Evolutionary conservation across 2,113 vertebrate genomes (phyloP), one percentile per base, ranked within the genome.

Genomic region (Eulemur macaco): DNA sequence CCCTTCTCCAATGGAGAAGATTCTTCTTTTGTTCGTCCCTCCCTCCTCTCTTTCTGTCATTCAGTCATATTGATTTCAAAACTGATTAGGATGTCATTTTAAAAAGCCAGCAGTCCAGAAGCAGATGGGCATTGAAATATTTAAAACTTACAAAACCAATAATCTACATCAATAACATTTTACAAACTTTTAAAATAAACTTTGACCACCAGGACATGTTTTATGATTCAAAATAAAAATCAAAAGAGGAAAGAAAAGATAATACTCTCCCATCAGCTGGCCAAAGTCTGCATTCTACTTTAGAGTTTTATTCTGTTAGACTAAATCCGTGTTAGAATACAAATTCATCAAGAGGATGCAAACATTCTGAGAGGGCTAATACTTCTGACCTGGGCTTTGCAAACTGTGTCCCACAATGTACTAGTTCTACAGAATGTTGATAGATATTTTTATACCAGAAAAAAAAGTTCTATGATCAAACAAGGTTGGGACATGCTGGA

Each of bases 151-250:
- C 5, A 80, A 86, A 90, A 97, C 54, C 14, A 78, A 71, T 69
- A 47, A 74, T 78, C 54, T n/a, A 83, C 7, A 17, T 25, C 31
- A 76, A 86, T 83, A 85, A 86, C 29, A 60, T 91, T 81, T 85
- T 80, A 69, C 76, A 93, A 92, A 63, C 18, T 25, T 69, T 73
- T 21, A 76, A 88, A 92, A 88, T 83, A 93, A 84, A 8, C 58
- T 52, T 68, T 71, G 58, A 42, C 42, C 84, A 69, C 7, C 6
- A 54, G 56, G 54, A 1, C 50, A 83, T 71, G 45, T 68, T 69
- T 97, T 82, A 93, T 68, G 29, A 83, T 80, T 93, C 23, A 77
- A 84, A 96, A 91, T 56, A 73, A 95, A 93, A 91, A 69, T 76
- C 92, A 64, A 39, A 83, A 56, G 17, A 89, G 66, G 39, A 73